Conservation (phyloP, 2,113 vertebrate species). For the Pelodiscus sinensis region DNA sequence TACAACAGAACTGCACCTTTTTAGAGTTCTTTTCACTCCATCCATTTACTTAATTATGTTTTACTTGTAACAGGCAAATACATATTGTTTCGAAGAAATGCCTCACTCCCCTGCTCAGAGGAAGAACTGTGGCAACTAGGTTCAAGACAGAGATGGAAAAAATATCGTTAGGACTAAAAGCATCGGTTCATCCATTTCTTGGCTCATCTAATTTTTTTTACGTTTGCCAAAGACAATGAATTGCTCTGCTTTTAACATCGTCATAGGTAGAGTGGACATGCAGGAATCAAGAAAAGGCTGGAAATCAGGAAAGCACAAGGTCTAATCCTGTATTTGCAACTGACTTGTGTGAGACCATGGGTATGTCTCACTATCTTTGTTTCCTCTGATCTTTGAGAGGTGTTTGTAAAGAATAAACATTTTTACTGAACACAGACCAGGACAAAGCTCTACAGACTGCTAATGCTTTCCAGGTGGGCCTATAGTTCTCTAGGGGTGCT, state of each 20-base stretch:
- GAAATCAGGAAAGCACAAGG: neutral
- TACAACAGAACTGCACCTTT: conserved; percentile 21
- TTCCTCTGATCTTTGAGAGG: neutral
- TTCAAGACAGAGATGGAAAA: neutral
- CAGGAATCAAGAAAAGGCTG: neutral
- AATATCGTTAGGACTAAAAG: conserved; percentile 10
- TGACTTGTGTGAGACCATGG: neutral
- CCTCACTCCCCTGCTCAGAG: neutral
- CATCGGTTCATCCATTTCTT: conserved; percentile 33
- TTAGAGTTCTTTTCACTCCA: neutral
- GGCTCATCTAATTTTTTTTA: neutral
- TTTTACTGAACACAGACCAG: neutral
- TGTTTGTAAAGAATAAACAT: neutral
- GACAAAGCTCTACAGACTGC: neutral
- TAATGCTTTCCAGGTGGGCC: neutral
- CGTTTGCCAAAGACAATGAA: conserved; percentile 27
- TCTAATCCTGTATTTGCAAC: conserved; percentile 31
- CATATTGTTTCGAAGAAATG: conserved; percentile 8
- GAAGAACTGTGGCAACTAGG: neutral
- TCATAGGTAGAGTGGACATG: neutral
- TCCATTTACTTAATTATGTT: conserved; percentile 22
- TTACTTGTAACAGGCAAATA: conserved; percentile 5
- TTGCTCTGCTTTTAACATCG: conserved; percentile 11
- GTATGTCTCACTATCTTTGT: neutral
- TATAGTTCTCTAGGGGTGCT: neutral